Conservation (phyloP, 2,797 vertebrate species). For the Lepilemur ruficaudatus region DNA sequence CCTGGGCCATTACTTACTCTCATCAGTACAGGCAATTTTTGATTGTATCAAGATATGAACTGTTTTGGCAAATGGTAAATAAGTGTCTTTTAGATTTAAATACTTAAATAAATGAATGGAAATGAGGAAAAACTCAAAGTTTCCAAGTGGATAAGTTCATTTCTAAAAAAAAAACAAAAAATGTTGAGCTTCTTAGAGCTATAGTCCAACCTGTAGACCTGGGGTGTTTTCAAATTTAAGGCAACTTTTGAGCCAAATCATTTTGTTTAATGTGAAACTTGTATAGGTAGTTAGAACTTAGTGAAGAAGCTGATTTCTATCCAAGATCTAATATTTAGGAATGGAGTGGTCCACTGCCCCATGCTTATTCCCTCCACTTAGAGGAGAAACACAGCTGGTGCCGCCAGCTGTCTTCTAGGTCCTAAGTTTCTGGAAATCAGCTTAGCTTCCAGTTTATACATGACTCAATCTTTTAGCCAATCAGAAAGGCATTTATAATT, state of each 20-base stretch:
- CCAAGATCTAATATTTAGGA: not conserved
- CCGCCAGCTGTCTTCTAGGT: not conserved
- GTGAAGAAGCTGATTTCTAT: not conserved
- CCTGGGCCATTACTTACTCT: not conserved
- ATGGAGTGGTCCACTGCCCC: not conserved
- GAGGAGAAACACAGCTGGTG: not conserved
- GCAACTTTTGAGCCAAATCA: not conserved
- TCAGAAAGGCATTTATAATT: conserved; percentile 8
- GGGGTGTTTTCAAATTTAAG: not conserved
- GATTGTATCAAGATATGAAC: conserved; percentile 61
- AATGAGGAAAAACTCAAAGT: conserved; percentile 38
- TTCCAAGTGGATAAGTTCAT: conserved; percentile 36
- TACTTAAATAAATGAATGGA: conserved; percentile 71
- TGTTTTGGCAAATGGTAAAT: conserved; percentile 65
- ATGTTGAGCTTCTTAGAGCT: not conserved
- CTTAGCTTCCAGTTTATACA: not conserved
- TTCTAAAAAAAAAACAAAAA: not conserved
- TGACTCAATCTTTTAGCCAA: not conserved
- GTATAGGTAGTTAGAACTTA: not conserved
- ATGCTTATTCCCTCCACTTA: not conserved
- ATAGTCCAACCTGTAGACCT: not conserved
- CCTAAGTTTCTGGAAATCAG: not conserved
- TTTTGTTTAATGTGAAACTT: not conserved
- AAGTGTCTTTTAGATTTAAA: conserved; percentile 70
- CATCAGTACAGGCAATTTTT: conserved; percentile 43